A percentile compares a stretch with the other conserved stretches of the same genome.
These are phyloP conservation scores for Syngnathus floridae DNA, from an alignment of 2,113 vertebrate species.

Conservation along the genomic window DNA sequence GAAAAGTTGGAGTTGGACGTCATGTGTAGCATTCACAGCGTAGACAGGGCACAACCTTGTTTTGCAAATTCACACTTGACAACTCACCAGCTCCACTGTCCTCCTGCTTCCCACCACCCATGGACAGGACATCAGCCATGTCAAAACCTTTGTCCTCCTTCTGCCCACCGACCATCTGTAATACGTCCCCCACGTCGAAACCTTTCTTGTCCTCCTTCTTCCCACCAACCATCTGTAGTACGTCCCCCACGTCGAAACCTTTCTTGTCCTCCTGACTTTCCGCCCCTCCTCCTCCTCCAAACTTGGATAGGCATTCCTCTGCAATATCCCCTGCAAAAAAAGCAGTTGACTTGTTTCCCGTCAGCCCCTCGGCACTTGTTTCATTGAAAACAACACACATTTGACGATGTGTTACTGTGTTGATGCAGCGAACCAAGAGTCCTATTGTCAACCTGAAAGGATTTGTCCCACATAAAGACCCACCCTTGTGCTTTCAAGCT, in stretches of 20 bases:
- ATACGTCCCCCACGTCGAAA: background rate
- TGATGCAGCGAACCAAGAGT: too few species aligned
- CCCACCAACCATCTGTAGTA: background rate
- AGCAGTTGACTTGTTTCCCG: background rate
- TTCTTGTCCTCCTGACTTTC: background rate
- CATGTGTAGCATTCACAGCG: too few species aligned
- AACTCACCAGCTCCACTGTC: background rate
- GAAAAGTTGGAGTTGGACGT: background rate
- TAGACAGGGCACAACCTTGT: too few species aligned
- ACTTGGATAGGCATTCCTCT: background rate
- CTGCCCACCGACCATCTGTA: background rate
- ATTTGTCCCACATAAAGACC: background rate
- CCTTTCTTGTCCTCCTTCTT: background rate
- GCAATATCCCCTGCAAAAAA: conserved; percentile 2
- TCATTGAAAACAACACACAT: background rate
- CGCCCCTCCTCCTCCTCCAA: background rate
- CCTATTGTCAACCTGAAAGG: background rate
- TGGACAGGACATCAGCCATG: background rate
- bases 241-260: background rate
- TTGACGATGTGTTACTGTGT: too few species aligned
- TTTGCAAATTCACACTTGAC: too few species aligned
- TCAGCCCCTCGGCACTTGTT: background rate
- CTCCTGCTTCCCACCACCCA: background rate
- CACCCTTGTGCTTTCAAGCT: too few species aligned
- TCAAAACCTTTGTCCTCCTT: background rate